These are phyloP conservation scores for Carassius carassius DNA, from an alignment of 2,113 vertebrate genomes.

Conservation along the genomic window DNA sequence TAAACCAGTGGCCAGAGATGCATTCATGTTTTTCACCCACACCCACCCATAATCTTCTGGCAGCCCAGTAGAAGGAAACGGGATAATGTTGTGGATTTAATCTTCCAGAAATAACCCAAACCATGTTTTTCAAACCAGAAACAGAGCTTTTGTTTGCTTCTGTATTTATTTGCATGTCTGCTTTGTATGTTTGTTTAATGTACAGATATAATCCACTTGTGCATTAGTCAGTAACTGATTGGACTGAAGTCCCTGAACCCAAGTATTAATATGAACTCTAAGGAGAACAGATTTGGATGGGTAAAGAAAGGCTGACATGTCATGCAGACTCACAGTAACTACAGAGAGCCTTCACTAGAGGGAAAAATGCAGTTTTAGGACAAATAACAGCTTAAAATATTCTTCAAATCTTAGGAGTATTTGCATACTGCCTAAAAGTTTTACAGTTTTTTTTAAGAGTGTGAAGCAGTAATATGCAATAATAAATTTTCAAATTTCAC, in stretches of 20 bases:
- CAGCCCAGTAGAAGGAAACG: constrained; percentile 2
- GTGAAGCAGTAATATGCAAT: neutral
- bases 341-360: constrained; percentile 36
- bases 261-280: neutral
- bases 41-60: neutral
- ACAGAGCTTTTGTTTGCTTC: neutral
- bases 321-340: too few species aligned
- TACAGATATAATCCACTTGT: neutral
- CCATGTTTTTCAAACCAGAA: neutral
- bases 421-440: too few species aligned
- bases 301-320: neutral
- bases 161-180: neutral
- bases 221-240: neutral
- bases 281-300: neutral
- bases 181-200: neutral
- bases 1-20: neutral
- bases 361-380: constrained; percentile 12
- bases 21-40: neutral
- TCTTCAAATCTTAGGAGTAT: too few species aligned
- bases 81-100: neutral
- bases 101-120: neutral
- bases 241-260: neutral
- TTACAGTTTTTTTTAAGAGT: too few species aligned
- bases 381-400: neutral
- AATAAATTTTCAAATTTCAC: neutral